These are phyloP conservation scores for Leistus spinibarbis DNA, from an alignment of 2,888 invertebrate species.

Conservation along the genomic window DNA sequence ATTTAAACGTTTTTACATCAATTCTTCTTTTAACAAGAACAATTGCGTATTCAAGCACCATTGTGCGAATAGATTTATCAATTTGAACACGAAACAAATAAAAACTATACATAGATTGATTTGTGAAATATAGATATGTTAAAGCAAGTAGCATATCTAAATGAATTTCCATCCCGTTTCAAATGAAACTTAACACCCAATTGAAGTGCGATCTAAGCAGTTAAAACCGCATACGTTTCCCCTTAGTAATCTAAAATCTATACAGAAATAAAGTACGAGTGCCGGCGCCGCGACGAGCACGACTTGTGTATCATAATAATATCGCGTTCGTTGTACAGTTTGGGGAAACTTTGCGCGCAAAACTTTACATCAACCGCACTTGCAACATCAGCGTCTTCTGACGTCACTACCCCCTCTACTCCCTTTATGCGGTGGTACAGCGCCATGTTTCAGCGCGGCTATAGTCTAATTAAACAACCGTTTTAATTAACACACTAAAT, in stretches of 20 bases:
- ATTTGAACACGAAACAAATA: too few species aligned
- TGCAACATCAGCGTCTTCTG: slow-evolving; percentile 44
- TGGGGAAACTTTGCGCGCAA: slow-evolving; percentile 18
- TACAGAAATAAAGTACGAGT: slow-evolving; percentile 50
- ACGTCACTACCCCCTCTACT: slow-evolving; percentile 45
- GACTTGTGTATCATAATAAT: background rate
- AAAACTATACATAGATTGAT: too few species aligned
- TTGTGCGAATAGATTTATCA: too few species aligned
- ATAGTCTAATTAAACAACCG: slow-evolving; percentile 60
- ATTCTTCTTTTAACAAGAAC: too few species aligned
- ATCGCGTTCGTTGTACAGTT: background rate
- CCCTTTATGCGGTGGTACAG: slow-evolving; percentile 8
- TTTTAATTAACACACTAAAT: slow-evolving; percentile 61
- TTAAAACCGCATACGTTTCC: slow-evolving; percentile 33
- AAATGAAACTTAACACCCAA: slow-evolving; percentile 26
- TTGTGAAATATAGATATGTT: background rate
- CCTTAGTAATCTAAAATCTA: slow-evolving; percentile 61
- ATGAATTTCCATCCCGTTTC: slow-evolving; percentile 29
- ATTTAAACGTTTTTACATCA: too few species aligned
- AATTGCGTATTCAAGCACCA: too few species aligned
- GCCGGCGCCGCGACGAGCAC: slow-evolving; percentile 10
- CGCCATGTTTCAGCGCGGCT: slow-evolving; percentile 55
- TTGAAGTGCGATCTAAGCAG: slow-evolving; percentile 18
- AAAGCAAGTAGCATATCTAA: background rate
- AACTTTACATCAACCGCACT: slow-evolving; percentile 32